Evolutionary conservation across 2,888 invertebrate genomes (phyloP).

Genomic region (Caenorhabditis sp.): DNA sequence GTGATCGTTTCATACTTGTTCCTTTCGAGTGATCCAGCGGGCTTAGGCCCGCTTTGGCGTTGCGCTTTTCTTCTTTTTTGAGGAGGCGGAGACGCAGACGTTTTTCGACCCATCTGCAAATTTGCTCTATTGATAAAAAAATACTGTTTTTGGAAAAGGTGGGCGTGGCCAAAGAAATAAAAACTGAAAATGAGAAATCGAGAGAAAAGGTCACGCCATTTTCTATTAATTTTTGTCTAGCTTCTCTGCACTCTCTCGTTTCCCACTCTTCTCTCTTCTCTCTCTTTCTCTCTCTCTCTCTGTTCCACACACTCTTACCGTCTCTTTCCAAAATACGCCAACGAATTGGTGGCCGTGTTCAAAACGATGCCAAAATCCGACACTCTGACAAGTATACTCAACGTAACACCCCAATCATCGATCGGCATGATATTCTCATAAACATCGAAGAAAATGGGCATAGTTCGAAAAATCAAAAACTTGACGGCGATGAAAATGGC

Average conservation of each 20-base stretch:
- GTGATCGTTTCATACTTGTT: not conserved
- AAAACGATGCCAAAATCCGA: conserved; percentile 68
- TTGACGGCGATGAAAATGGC: conserved; percentile 68
- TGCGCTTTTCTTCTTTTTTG: conserved; percentile 54
- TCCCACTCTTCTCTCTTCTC: not conserved
- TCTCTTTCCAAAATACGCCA: conserved; percentile 67
- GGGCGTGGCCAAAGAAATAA: too few species aligned
- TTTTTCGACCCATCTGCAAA: conserved; percentile 48
- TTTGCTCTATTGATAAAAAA: not conserved
- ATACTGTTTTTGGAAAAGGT: not conserved
- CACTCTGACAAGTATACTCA: conserved; percentile 65
- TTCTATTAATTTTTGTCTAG: not conserved
- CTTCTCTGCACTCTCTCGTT: not conserved
- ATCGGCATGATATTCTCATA: conserved; percentile 67
- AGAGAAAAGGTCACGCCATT: too few species aligned
- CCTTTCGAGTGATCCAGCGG: not conserved
- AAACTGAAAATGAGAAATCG: too few species aligned
- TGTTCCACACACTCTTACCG: conserved; percentile 5
- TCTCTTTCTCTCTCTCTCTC: not conserved
- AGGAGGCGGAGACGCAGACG: conserved; percentile 48
- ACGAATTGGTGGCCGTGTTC: conserved; percentile 68
- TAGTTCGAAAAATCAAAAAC: conserved; percentile 66
- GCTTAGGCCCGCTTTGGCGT: conserved; percentile 25
- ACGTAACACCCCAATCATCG: conserved; percentile 61
- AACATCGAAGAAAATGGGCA: conserved; percentile 69